Base-by-base conservation (phyloP, 2,113 vertebrate genomes). In the Irena cyanogastra region DNA sequence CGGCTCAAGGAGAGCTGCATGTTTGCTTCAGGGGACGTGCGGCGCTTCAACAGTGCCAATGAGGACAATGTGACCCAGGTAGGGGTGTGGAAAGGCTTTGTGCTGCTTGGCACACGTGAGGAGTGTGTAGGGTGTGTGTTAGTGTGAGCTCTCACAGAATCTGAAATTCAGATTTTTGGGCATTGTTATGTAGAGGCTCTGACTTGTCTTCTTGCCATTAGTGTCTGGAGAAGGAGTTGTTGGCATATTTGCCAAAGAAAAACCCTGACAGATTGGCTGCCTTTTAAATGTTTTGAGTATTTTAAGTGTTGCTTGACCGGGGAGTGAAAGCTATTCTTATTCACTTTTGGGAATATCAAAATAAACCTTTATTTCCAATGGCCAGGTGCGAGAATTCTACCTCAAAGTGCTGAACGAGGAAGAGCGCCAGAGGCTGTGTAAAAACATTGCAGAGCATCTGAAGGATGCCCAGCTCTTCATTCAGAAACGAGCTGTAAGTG, bases 11-110 rank as follows among this genome's bases (percentile, higher is more conserved):
- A 99, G 94, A 97, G 98, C 6, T 79, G 49, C 23, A 30, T 77
- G 72, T 69, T 4, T 1, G 92, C 92, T 44, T 98, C 98, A 1
- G 89, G 96, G 4, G 99, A 99, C 0, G 98, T 99, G 71, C 95
- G 90, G 13, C 99, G 99, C 53, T 99, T 97, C 97, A 99, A 99
- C 92, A 99, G 98, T 18, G 79, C 95, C 4, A 89, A 98, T 1
- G 99, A 99, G 0, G 99, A 99, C 56, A 99, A 99, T 0, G 97
- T 99, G 76, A 98, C 98, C 18, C 99, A 99, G 98, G 99, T 99
- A 96, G 64, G 6, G n/a, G 1, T 27, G 3, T 37, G 65, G n/a
- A 54, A 65, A 87, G 49, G 30, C 13, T 61, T 77, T 71, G 3
- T 23, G 24, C 45, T 71, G 63, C 53, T 70, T 54, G 16, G 54